A percentile compares a stretch with the other conserved stretches of the same genome.
Evolutionary conservation across 2,888 invertebrate species (phyloP).

Genomic region (Morpho helenor): DNA sequence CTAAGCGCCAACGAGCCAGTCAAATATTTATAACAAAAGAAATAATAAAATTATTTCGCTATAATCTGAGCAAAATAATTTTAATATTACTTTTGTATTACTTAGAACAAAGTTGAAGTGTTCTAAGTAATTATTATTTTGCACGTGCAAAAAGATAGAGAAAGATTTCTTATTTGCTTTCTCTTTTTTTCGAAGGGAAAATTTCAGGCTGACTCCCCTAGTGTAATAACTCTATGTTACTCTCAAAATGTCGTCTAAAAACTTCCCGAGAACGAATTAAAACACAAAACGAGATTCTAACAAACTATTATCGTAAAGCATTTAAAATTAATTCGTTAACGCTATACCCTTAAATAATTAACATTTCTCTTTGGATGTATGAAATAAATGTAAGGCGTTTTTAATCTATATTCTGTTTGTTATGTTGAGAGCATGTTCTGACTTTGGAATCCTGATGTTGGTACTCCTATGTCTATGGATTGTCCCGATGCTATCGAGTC

Average conservation of each 20-base stretch:
- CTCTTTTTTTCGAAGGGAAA: too few relatives aligned
- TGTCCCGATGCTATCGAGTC: slow-evolving; percentile 82
- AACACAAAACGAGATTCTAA: slow-evolving; percentile 34
- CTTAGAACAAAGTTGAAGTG: too few relatives aligned
- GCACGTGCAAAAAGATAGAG: too few relatives aligned
- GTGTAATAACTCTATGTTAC: too few relatives aligned
- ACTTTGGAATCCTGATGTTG: slow-evolving; percentile 40
- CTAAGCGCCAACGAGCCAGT: too few relatives aligned
- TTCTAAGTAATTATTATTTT: too few relatives aligned
- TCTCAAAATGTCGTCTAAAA: slow-evolving; percentile 29
- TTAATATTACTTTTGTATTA: too few relatives aligned
- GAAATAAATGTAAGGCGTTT: slow-evolving; percentile 22
- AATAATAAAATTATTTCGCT: too few relatives aligned
- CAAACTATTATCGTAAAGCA: slow-evolving; percentile 17
- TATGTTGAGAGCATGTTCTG: slow-evolving; percentile 64
- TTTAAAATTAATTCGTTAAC: slow-evolving; percentile 18
- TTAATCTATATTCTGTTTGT: slow-evolving; percentile 33
- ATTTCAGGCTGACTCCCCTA: too few relatives aligned
- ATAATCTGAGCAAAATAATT: too few relatives aligned
- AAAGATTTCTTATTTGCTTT: too few relatives aligned
- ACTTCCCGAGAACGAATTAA: slow-evolving; percentile 19
- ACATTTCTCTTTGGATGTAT: slow-evolving; percentile 45
- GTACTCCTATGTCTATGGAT: slow-evolving; percentile 59
- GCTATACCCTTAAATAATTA: slow-evolving; percentile 29
- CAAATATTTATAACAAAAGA: too few relatives aligned